phyloP scores from a whole-genome alignment of 2,797 vertebrate genomes.

The Lepilemur septentrionalis region DNA sequence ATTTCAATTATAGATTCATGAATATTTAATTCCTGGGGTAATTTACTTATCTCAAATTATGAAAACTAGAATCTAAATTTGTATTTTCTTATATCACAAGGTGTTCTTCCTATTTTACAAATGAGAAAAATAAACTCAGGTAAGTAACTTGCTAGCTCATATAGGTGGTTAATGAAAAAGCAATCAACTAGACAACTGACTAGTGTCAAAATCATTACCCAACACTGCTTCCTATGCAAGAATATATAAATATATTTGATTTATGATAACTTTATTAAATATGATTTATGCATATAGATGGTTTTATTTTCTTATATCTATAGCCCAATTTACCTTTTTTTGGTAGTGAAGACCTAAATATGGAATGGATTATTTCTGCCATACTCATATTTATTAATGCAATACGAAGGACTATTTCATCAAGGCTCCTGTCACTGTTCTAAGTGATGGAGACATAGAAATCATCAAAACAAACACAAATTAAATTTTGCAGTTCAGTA shows the following conservation, averaged over 20 bases:
- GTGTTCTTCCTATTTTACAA: background rate
- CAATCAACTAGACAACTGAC: background rate
- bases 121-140: background rate
- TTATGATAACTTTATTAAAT: background rate
- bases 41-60: background rate
- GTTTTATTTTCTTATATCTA: background rate
- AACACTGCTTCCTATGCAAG: background rate
- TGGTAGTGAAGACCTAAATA: background rate
- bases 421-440: background rate
- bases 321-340: background rate
- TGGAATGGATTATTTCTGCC: background rate
- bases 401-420: background rate
- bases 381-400: background rate
- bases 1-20: background rate
- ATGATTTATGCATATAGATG: background rate
- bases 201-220: background rate
- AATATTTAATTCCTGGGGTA: background rate
- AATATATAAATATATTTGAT: background rate
- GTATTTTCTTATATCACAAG: background rate
- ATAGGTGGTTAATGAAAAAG: background rate
- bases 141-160: background rate
- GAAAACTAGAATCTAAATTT: background rate
- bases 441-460: background rate
- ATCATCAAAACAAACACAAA: background rate
- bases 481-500: background rate